These are phyloP conservation scores for Bactericera cockerelli DNA, from an alignment of 1,140 invertebrate species.

Conservation along the genomic window DNA sequence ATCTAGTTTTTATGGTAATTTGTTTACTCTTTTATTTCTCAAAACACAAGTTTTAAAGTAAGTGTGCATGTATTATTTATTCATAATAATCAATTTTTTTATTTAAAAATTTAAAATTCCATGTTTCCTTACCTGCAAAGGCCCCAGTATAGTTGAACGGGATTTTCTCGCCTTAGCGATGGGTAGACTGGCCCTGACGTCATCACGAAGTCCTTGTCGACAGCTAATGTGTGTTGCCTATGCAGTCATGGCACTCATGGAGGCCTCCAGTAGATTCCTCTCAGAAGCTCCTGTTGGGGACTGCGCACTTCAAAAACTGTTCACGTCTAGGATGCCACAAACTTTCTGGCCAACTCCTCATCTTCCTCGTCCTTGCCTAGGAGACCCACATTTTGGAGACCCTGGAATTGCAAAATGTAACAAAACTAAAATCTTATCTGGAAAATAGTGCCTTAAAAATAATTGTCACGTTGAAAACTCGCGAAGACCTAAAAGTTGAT, in stretches of 20 bases:
- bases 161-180: constrained; percentile 43
- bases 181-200: constrained; percentile 41
- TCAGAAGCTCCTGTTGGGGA: constrained; percentile 24
- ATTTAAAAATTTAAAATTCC: too few species aligned
- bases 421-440: too few species aligned
- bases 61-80: too few species aligned
- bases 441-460: too few species aligned
- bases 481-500: too few species aligned
- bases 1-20: too few species aligned
- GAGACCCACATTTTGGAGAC: constrained; percentile 30
- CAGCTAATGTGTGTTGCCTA: constrained; percentile 44
- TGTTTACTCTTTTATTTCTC: too few species aligned
- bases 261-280: constrained; percentile 37
- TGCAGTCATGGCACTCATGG: constrained; percentile 49
- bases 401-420: too few species aligned
- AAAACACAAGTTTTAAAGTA: too few species aligned
- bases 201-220: constrained; percentile 41
- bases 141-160: constrained; percentile 59
- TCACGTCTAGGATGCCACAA: constrained; percentile 47
- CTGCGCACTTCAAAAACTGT: constrained; percentile 48
- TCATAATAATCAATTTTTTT: too few species aligned
- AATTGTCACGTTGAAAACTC: too few species aligned
- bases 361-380: constrained; percentile 27
- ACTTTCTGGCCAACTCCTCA: constrained; percentile 38
- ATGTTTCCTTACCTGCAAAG: constrained; percentile 51